Evolutionary conservation across 2,888 invertebrate genomes (phyloP), one percentile per base, ranked within the genome.

Genomic region (Sinotaia quadrata): DNA sequence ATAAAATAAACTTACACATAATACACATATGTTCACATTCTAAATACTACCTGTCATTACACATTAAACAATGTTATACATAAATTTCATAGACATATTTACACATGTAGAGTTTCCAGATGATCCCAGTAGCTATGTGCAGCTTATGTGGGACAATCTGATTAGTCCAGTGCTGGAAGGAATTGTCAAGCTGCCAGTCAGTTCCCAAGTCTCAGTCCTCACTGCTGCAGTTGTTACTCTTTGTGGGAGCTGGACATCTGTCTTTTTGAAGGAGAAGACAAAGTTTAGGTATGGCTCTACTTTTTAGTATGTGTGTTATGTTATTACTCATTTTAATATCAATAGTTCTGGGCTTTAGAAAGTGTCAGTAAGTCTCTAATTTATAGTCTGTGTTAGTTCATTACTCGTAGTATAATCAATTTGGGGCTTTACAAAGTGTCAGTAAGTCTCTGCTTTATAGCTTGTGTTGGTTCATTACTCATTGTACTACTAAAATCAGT

Each of bases 221-320:
- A 84, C 86, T 60, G 75, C 82, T 70, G 84, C 84, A 51, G 80
- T 82, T 10, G 80, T 79, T 8, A 78, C 84, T 10, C 74, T 87
- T 49, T 84, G 85, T 76, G 83, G 86, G 51, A 84, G 87, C 5
- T 86, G 85, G 85, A 83, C 83, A 62, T 72, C 79, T 24, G 68
- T 78, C 60, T 85, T 87, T 41, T 79, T 87, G 57, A 78, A 79
- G 66, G 83, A 86, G 66, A 86, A 84, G 68, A 83, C 86, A 67
- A 81, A 81, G 57, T 87, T 87, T 73, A 87, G 87, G 87, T 87
- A 63, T 36, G 67, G n/a, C 0, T 5, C 8, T 7, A 7, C 24
- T 47, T 47, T 18, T 24, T 47, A 3, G 1, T 18, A 41, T 8
- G 41, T 47, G 18, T 47, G 21, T 7, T 47, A n/a, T n/a, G n/a